Conservation (phyloP, 2,797 vertebrate species). For the Lagocephalus sceleratus region DNA sequence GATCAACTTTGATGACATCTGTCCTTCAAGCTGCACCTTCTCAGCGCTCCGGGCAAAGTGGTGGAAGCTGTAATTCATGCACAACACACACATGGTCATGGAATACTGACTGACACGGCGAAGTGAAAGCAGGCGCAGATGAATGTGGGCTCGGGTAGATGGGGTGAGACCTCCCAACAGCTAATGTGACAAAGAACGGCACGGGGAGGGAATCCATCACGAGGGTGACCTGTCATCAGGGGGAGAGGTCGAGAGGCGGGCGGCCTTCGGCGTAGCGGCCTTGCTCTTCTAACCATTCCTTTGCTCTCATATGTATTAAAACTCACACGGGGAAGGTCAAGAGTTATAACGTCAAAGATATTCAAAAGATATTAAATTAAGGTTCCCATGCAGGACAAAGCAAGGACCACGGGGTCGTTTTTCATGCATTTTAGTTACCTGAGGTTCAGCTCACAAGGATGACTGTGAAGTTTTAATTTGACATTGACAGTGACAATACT, state of each 20-base stretch:
- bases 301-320: slow-evolving; percentile 29
- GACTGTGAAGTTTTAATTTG: too few relatives aligned
- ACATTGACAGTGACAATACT: too few relatives aligned
- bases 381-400: background rate
- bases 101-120: slow-evolving; percentile 33
- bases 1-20: too few relatives aligned
- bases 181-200: slow-evolving; percentile 36
- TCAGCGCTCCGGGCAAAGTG: slow-evolving; percentile 20
- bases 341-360: slow-evolving; percentile 24
- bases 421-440: too few relatives aligned
- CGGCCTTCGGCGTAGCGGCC: slow-evolving; percentile 35
- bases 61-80: slow-evolving; percentile 33
- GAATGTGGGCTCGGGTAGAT: slow-evolving; percentile 50
- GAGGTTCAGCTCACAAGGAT: too few relatives aligned
- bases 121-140: slow-evolving; percentile 34
- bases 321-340: slow-evolving; percentile 4
- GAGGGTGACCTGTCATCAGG: slow-evolving; percentile 2
- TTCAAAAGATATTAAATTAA: slow-evolving; percentile 12
- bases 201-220: slow-evolving; percentile 41
- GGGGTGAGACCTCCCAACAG: slow-evolving; percentile 20
- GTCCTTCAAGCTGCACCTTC: slow-evolving; percentile 5
- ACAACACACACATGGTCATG: slow-evolving; percentile 39
- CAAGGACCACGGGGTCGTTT: slow-evolving; percentile 14
- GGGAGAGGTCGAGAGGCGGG: slow-evolving; percentile 5
- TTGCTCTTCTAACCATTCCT: slow-evolving; percentile 18